A percentile compares a stretch with the other conserved stretches of the same genome.
These are phyloP conservation scores for Nyctalus aviator DNA, from an alignment of 2,797 vertebrate genomes.

Conservation along the genomic window DNA sequence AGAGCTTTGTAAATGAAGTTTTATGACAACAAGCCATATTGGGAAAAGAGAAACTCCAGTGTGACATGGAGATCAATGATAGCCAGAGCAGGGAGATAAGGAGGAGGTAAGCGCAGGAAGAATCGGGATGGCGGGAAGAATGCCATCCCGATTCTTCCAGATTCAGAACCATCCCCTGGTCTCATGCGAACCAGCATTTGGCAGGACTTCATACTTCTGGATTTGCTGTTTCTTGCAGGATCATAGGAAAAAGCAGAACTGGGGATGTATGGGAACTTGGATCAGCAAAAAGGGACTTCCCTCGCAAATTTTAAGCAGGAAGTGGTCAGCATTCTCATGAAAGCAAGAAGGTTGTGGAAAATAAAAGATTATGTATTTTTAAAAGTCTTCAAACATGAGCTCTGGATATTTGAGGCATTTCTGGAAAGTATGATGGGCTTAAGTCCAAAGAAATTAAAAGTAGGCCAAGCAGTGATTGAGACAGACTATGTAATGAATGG, in stretches of 20 bases:
- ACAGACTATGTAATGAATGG: neutral
- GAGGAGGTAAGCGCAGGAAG: neutral
- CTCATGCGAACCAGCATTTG: neutral
- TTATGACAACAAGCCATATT: neutral
- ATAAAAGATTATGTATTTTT: constrained; percentile 15
- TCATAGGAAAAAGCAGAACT: constrained; percentile 65
- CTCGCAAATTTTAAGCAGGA: constrained; percentile 58
- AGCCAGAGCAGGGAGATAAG: neutral
- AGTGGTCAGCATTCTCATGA: constrained; percentile 62
- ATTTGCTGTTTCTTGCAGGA: constrained; percentile 22
- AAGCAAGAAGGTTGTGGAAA: constrained; percentile 47
- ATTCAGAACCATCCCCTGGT: neutral
- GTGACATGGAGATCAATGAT: neutral
- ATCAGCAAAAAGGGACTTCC: constrained; percentile 72
- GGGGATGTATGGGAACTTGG: constrained; percentile 49
- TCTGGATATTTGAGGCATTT: constrained; percentile 57
- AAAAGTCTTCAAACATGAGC: constrained; percentile 21
- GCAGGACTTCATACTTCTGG: neutral
- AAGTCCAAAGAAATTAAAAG: constrained; percentile 48
- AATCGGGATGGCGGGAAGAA: neutral
- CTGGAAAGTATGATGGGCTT: constrained; percentile 5
- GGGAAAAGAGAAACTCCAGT: neutral
- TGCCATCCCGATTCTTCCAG: neutral
- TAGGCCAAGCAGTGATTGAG: neutral
- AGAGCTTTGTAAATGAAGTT: neutral